Evolutionary conservation across 2,888 invertebrate genomes (phyloP).

Genomic region (Calephelis perditalis): DNA sequence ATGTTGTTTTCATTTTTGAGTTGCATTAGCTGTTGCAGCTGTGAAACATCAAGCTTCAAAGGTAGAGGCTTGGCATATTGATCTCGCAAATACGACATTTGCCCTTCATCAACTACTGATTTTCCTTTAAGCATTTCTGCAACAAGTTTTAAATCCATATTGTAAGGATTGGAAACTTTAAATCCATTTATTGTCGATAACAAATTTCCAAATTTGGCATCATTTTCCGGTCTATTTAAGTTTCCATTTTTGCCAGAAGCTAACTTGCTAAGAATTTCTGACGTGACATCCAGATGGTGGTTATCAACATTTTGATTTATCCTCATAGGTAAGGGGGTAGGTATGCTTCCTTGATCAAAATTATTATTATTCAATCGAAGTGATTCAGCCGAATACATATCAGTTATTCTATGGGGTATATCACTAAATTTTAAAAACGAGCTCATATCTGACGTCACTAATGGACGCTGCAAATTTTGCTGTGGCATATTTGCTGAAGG

Average conservation of each 20-base stretch:
- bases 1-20: conserved; percentile 56
- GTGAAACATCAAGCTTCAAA: conserved; percentile 55
- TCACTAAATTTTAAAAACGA: conserved; percentile 61
- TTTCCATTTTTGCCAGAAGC: conserved; percentile 50
- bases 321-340: conserved; percentile 53
- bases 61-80: conserved; percentile 51
- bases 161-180: conserved; percentile 73
- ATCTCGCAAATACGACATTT: conserved; percentile 50
- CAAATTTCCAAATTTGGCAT: conserved; percentile 43
- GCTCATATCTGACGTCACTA: conserved; percentile 44
- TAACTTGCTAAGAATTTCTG: conserved; percentile 53
- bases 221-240: conserved; percentile 52
- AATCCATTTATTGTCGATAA: conserved; percentile 68
- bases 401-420: conserved; percentile 57
- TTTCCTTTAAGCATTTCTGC: conserved; percentile 70
- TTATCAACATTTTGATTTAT: conserved; percentile 67
- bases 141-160: conserved; percentile 67
- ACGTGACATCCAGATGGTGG: conserved; percentile 62
- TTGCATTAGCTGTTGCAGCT: conserved; percentile 49
- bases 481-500: conserved; percentile 45
- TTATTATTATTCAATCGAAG: conserved; percentile 49
- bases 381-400: conserved; percentile 46
- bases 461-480: conserved; percentile 43
- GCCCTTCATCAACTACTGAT: conserved; percentile 51
- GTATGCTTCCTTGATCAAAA: conserved; percentile 51